Conservation (phyloP, 1,140 invertebrate genomes). For the Phymorhynchus buccinoides region DNA sequence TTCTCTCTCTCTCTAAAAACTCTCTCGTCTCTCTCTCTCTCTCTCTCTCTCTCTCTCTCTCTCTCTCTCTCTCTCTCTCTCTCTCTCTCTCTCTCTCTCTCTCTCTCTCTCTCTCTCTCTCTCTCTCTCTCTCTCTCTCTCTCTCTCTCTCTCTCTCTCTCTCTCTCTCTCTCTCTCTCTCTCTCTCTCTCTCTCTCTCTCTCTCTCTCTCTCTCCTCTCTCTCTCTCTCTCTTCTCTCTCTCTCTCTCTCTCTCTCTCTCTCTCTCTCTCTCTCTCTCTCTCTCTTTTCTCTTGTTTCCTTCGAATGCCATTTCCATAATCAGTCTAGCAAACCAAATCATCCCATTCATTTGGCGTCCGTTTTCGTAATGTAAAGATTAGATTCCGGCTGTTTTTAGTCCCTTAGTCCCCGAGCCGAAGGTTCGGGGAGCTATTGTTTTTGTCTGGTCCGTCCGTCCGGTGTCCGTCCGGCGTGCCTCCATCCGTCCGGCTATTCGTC, state of each 20-base stretch:
- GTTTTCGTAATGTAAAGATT: too few species aligned
- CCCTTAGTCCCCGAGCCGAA: too few species aligned
- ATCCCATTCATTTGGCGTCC: too few species aligned
- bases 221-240: background rate
- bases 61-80: background rate
- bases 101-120: background rate
- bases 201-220: too few species aligned
- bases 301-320: too few species aligned
- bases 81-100: background rate
- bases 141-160: background rate
- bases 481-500: too few species aligned
- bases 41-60: slow-evolving; percentile 25
- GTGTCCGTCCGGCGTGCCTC: too few species aligned
- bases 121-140: background rate
- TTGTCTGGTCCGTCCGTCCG: too few species aligned
- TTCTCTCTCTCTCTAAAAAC: background rate
- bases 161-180: background rate
- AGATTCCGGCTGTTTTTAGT: too few species aligned
- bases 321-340: too few species aligned
- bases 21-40: background rate
- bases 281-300: too few species aligned
- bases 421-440: too few species aligned
- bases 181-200: background rate
- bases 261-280: background rate
- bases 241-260: background rate